A percentile compares a stretch with the other conserved stretches of the same genome.
These are phyloP conservation scores for Thalassophryne amazonica DNA, from an alignment of 2,797 vertebrate genomes.

Conservation along the genomic window DNA sequence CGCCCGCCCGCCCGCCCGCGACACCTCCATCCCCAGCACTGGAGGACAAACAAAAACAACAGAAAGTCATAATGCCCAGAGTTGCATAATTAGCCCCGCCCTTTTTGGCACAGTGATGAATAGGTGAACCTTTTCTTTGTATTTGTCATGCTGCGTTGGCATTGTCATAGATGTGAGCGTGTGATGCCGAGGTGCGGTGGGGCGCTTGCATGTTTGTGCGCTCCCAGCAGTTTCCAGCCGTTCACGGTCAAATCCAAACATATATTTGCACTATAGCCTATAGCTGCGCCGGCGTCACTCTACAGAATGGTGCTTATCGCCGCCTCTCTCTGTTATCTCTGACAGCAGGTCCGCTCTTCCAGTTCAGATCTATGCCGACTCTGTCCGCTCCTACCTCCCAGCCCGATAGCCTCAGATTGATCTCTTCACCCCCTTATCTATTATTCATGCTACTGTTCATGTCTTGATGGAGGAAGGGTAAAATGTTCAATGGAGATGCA, in stretches of 20 bases:
- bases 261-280: constrained; percentile 19
- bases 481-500: constrained; percentile 45
- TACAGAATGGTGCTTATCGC: constrained; percentile 46
- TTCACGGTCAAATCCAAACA: constrained; percentile 14
- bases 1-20: background rate
- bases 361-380: constrained; percentile 49
- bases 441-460: constrained; percentile 69
- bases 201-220: constrained; percentile 38
- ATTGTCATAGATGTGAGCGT: constrained; percentile 67
- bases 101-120: constrained; percentile 73
- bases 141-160: constrained; percentile 78
- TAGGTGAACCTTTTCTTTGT: constrained; percentile 81
- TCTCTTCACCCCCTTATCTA: constrained; percentile 69
- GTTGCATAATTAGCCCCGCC: constrained; percentile 76
- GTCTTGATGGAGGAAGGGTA: constrained; percentile 58
- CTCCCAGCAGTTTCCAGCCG: constrained; percentile 9
- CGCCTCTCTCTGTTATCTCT: constrained; percentile 42
- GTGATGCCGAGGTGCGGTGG: constrained; percentile 45
- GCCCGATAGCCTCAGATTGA: constrained; percentile 73
- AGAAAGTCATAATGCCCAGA: constrained; percentile 67
- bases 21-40: constrained; percentile 44
- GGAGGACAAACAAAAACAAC: constrained; percentile 75
- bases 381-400: constrained; percentile 66
- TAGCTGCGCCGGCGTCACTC: constrained; percentile 6
- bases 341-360: constrained; percentile 48